Conservation (phyloP, 2,888 invertebrate genomes). For the Sinodicranocentrus sp. region DNA sequence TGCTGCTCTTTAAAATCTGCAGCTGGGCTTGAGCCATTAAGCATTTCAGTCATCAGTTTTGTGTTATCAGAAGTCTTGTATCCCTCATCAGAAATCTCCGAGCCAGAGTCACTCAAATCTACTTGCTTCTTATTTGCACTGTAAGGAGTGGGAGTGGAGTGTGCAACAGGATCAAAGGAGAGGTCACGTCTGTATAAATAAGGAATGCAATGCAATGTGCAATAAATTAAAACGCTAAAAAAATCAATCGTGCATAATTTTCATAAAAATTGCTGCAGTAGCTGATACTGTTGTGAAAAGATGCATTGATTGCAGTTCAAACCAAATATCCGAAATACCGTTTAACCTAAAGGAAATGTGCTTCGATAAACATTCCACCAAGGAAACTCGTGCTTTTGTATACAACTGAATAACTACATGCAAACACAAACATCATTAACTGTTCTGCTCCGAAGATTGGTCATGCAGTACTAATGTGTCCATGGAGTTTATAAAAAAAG, state of each 20-base stretch:
- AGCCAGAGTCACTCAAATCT: constrained; percentile 77
- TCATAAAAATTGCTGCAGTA: no score
- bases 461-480: no score
- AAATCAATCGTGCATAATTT: background rate
- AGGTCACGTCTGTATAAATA: constrained; percentile 73
- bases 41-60: constrained; percentile 65
- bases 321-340: no score
- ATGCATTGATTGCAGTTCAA: no score
- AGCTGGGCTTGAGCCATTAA: constrained; percentile 58
- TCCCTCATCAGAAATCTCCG: constrained; percentile 78
- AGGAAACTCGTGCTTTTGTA: no score
- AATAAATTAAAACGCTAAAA: background rate
- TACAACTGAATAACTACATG: no score
- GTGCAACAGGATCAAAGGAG: constrained; percentile 74
- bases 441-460: no score
- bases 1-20: constrained; percentile 46
- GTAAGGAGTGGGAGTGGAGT: constrained; percentile 71
- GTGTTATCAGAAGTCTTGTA: constrained; percentile 77
- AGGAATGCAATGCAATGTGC: constrained; percentile 19
- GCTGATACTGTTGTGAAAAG: no score
- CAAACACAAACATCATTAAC: no score
- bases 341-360: no score
- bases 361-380: no score
- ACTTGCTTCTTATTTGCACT: constrained; percentile 70
- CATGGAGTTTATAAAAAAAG: no score